phyloP scores from a whole-genome alignment of 2,113 vertebrate genomes.

The Lasiurus cinereus region DNA sequence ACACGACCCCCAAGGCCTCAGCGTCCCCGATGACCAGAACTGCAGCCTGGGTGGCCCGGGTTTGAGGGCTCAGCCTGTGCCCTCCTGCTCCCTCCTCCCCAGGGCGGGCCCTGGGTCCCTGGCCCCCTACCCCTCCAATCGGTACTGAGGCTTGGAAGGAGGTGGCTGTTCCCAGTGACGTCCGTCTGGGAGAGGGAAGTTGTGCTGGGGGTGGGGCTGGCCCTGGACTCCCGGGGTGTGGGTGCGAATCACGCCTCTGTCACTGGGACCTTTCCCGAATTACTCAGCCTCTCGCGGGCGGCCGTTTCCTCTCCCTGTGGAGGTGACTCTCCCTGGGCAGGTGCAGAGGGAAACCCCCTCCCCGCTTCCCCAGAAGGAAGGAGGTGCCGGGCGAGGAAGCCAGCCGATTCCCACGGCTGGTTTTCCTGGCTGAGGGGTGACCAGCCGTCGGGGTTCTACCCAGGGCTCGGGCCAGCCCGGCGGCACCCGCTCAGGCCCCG shows the following conservation, averaged over 20 bases:
- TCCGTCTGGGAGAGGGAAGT: not conserved
- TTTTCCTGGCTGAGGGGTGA: rapidly evolving
- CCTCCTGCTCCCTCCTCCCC: not conserved
- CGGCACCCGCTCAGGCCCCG: not conserved
- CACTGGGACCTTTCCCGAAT: not conserved
- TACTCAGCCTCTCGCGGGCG: not conserved
- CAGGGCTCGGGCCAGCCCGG: not conserved
- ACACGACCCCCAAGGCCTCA: not conserved
- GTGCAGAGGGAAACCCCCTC: not conserved
- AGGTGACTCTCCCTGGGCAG: not conserved
- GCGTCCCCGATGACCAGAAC: not conserved
- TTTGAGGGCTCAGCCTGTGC: not conserved
- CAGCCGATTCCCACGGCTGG: not conserved
- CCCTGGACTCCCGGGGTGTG: not conserved
- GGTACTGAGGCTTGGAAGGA: not conserved
- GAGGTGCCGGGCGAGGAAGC: not conserved
- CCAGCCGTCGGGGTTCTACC: not conserved
- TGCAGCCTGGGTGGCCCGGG: not conserved
- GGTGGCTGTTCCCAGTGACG: not conserved
- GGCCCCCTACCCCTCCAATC: not conserved
- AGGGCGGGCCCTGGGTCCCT: not conserved
- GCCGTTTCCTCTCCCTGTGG: not conserved
- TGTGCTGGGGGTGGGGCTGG: not conserved
- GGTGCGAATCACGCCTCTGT: not conserved
- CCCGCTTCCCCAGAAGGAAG: not conserved